Base-by-base conservation (phyloP, 2,888 invertebrate species). In the Leptopilina myrica region DNA sequence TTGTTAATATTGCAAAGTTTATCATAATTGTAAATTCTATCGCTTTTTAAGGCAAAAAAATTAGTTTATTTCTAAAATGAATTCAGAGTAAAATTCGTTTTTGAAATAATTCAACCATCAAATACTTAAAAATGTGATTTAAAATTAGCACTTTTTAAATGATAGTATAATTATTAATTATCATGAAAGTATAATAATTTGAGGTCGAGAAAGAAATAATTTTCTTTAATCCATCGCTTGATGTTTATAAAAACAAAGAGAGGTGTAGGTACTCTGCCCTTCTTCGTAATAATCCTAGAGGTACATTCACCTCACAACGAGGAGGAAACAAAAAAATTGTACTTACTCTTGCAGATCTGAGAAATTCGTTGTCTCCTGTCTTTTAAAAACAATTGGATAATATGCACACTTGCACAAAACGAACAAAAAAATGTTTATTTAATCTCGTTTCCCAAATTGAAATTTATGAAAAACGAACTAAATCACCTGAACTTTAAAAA, bases 301-400 rank as follows among this genome's bases (percentile, higher is more conserved):
- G 69, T 69, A 53, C 69, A 69, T 69, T 69, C 69, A 69, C 69
- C 69, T 69, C 69, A 33, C 26, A 20, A 49, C 49, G 2, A 12
- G 49, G 69, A 26, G 33, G 14, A 33, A 43, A 3, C 9, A 73
- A 33, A 73, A 73, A 73, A 73, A 49, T 43, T 20, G 73, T 73
- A 73, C 73, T 73, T 56, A 73, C 73, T 73, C 73, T 43, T 73
- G 53, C 56, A 73, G 53, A 69, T 53, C 69, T 69, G 53, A 33
- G 8, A 53, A 53, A 26, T 33, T 33, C 69, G 53, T 56, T 11
- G n/a, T 53, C 56, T 69, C 26, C 49, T 46, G 20, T 20, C 73
- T 73, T 73, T 73, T 73, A 33, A 33, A 33, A 56, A 40, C n/a
- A 56, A 73, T n/a, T 7, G 14, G 14, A 20, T 8, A 53, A 73